Evolutionary conservation across 2,888 invertebrate species (phyloP).

Genomic region (Merodon equestris): DNA sequence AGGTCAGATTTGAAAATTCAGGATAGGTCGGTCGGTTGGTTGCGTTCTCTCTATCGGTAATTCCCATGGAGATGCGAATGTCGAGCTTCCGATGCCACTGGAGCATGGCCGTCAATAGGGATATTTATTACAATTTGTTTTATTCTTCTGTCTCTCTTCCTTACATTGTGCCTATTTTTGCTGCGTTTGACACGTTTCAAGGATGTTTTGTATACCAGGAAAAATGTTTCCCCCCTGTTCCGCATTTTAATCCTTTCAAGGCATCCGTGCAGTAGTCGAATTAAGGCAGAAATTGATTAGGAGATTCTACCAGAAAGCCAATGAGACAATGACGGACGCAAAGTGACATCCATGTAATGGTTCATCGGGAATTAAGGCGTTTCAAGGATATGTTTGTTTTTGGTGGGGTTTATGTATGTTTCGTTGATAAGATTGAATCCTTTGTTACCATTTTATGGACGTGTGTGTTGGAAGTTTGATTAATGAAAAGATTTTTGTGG

Average conservation of each 20-base stretch:
- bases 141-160: no score
- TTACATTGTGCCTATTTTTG: conserved; percentile 28
- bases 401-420: conserved; percentile 26
- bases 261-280: no score
- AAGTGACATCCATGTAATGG: conserved; percentile 16
- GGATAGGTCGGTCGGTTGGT: conserved; percentile 17
- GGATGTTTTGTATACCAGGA: no score
- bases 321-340: conserved; percentile 21
- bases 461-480: conserved; percentile 45
- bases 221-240: no score
- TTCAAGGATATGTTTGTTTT: conserved; percentile 1
- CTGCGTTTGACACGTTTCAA: conserved; percentile 59
- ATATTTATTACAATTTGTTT: conserved; percentile 62
- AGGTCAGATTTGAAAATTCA: conserved; percentile 63
- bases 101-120: conserved; percentile 58
- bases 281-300: no score
- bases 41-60: conserved; percentile 42
- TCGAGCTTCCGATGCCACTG: conserved; percentile 26
- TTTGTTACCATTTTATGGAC: no score
- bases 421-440: conserved; percentile 51
- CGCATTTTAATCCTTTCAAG: conserved; percentile 54
- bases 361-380: conserved; percentile 57
- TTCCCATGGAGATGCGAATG: conserved; percentile 57
- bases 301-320: no score
- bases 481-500: conserved; percentile 36